These are phyloP conservation scores for Pseudotriccus pelzelni DNA, from an alignment of 2,797 vertebrate genomes.

Conservation along the genomic window DNA sequence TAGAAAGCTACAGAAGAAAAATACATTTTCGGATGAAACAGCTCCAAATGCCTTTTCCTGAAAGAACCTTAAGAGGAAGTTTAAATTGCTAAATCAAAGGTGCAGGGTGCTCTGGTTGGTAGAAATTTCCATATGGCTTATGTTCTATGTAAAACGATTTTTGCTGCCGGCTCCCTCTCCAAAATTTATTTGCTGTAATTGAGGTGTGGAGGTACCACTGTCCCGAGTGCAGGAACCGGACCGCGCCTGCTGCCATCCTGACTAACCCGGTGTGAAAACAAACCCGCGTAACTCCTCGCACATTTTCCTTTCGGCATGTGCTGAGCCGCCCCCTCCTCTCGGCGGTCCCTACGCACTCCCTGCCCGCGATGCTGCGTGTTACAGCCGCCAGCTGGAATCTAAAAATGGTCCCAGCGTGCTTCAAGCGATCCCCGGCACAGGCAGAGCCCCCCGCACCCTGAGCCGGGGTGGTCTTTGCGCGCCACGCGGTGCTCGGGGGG, in stretches of 20 bases:
- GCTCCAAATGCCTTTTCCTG: background rate
- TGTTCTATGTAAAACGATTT: background rate
- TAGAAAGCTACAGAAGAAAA: background rate
- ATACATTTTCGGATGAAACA: rapidly evolving
- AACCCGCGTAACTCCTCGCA: background rate
- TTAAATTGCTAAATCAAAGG: background rate
- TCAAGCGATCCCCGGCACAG: background rate
- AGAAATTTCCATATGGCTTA: background rate
- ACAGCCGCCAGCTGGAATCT: background rate
- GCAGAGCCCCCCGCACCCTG: background rate
- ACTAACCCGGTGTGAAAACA: too few relatives aligned
- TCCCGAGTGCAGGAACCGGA: background rate
- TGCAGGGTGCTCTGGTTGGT: too few relatives aligned
- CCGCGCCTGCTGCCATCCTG: background rate
- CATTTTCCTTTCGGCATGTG: background rate
- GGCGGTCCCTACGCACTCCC: background rate
- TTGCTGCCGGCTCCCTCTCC: background rate
- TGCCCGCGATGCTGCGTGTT: background rate
- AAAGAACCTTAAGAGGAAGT: background rate
- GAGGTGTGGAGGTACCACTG: background rate
- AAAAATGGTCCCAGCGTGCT: background rate
- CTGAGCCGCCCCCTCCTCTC: background rate
- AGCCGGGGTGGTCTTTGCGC: background rate
- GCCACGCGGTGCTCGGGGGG: background rate
- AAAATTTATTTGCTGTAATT: rapidly evolving